Evolutionary conservation across 1,140 invertebrate genomes (phyloP).

Genomic region (Drosophila gunungcola): DNA sequence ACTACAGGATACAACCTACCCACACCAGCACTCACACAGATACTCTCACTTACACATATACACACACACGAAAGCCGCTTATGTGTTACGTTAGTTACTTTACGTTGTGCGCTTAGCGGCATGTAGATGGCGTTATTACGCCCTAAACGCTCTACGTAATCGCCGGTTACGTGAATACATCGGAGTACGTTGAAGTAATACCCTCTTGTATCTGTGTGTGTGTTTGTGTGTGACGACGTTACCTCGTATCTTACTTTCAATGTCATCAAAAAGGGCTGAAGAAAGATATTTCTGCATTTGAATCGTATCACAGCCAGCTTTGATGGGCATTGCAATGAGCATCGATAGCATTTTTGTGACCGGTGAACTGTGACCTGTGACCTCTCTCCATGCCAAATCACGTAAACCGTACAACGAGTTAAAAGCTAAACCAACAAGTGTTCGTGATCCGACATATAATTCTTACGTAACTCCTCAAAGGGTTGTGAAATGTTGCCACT

Average conservation of each 20-base stretch:
- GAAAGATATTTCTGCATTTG: slow-evolving; percentile 81
- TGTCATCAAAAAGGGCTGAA: slow-evolving; percentile 85
- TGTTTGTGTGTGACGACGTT: slow-evolving; percentile 25
- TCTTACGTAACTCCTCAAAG: slow-evolving; percentile 84
- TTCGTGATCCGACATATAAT: slow-evolving; percentile 41
- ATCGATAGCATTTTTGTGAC: slow-evolving; percentile 17
- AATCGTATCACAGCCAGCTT: slow-evolving; percentile 84
- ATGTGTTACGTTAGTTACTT: slow-evolving; percentile 59
- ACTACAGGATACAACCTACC: slow-evolving; percentile 44
- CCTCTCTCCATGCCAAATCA: too few species aligned
- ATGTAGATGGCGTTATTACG: slow-evolving; percentile 52
- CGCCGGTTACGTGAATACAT: slow-evolving; percentile 68
- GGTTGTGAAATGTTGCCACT: slow-evolving; percentile 83
- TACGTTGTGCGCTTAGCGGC: slow-evolving; percentile 34
- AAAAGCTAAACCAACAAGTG: slow-evolving; percentile 63
- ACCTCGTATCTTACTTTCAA: slow-evolving; percentile 79
- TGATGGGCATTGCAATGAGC: slow-evolving; percentile 84
- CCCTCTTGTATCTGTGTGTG: slow-evolving; percentile 8
- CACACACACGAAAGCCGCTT: slow-evolving; percentile 48
- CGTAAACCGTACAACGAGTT: not conserved
- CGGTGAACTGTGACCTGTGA: not conserved
- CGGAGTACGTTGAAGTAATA: slow-evolving; percentile 12
- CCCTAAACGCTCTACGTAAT: slow-evolving; percentile 58
- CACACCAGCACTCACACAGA: slow-evolving; percentile 18
- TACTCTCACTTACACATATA: slow-evolving; percentile 26